Percentiles rank a stretch among this genome's conserved stretches.
These are phyloP conservation scores for Leistus spinibarbis DNA, from an alignment of 2,888 invertebrate genomes.

Conservation along the genomic window DNA sequence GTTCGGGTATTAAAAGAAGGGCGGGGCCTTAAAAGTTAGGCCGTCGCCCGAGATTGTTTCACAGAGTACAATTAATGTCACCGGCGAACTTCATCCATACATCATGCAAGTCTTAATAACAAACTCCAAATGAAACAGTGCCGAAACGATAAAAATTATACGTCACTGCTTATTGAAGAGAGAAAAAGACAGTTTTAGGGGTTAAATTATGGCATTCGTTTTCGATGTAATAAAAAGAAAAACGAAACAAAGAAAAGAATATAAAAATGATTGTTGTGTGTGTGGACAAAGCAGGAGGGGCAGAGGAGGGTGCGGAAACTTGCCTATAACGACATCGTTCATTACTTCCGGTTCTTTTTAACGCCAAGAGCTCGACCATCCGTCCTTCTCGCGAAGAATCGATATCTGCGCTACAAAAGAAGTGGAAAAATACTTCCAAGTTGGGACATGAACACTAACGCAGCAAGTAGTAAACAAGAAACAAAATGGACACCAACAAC, in stretches of 20 bases:
- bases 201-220: constrained; percentile 47
- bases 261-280: neutral
- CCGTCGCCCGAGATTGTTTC: constrained; percentile 31
- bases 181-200: constrained; percentile 41
- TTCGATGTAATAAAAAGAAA: constrained; percentile 44
- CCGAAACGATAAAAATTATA: constrained; percentile 47
- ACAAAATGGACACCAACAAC: neutral
- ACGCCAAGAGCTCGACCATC: neutral
- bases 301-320: constrained; percentile 13
- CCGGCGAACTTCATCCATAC: constrained; percentile 45
- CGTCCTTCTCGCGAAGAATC: neutral
- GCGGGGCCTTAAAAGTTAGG: constrained; percentile 29
- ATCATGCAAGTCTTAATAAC: constrained; percentile 48
- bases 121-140: constrained; percentile 47
- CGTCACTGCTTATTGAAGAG: constrained; percentile 47
- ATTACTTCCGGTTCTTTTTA: constrained; percentile 36
- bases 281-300: constrained; percentile 14
- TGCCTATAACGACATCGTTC: constrained; percentile 35
- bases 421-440: neutral
- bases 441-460: neutral
- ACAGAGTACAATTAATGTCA: constrained; percentile 44
- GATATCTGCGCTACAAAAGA: neutral
- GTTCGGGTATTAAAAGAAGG: constrained; percentile 12
- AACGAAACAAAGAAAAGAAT: constrained; percentile 40
- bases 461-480: neutral